phyloP scores from a whole-genome alignment of 2,888 invertebrate species.

The Thereva nobilitata region DNA sequence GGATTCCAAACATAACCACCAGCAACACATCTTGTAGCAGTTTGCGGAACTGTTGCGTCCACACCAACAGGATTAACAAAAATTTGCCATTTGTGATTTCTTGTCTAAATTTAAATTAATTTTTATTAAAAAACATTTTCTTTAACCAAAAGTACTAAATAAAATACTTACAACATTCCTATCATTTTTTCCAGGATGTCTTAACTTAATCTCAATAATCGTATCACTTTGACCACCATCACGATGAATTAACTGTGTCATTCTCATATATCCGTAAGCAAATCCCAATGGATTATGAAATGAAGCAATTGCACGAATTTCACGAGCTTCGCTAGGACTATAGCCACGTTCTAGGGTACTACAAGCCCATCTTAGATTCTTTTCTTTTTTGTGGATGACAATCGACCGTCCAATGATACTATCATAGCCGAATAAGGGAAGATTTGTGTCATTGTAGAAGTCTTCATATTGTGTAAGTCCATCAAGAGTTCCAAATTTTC shows the following conservation, averaged over 20 bases:
- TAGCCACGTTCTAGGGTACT: slow-evolving; percentile 84
- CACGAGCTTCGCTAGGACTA: slow-evolving; percentile 83
- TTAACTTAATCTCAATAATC: slow-evolving; percentile 82
- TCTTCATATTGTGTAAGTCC: slow-evolving; percentile 64
- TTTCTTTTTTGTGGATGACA: slow-evolving; percentile 74
- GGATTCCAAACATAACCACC: slow-evolving; percentile 93
- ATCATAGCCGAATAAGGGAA: slow-evolving; percentile 79
- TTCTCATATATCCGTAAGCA: slow-evolving; percentile 81
- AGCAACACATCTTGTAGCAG: slow-evolving; percentile 82
- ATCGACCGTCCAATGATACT: slow-evolving; percentile 86
- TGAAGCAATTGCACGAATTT: slow-evolving; percentile 83
- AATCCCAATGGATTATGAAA: slow-evolving; percentile 84
- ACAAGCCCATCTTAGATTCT: slow-evolving; percentile 77
- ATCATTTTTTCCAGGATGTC: slow-evolving; percentile 85
- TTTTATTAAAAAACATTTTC: neutral
- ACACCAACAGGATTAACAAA: slow-evolving; percentile 91
- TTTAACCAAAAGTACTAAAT: neutral
- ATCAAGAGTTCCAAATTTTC: slow-evolving; percentile 80
- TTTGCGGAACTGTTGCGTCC: slow-evolving; percentile 82
- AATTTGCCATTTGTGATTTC: slow-evolving; percentile 86
- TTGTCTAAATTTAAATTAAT: slow-evolving; percentile 63
- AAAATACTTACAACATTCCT: slow-evolving; percentile 69
- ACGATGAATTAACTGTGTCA: slow-evolving; percentile 85
- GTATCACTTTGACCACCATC: slow-evolving; percentile 90
- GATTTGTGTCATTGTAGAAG: slow-evolving; percentile 76